A percentile compares a stretch with the other conserved stretches of the same genome.
These are phyloP conservation scores for Ptilorrhoa leucosticta DNA, from an alignment of 2,113 vertebrate genomes.

Conservation along the genomic window DNA sequence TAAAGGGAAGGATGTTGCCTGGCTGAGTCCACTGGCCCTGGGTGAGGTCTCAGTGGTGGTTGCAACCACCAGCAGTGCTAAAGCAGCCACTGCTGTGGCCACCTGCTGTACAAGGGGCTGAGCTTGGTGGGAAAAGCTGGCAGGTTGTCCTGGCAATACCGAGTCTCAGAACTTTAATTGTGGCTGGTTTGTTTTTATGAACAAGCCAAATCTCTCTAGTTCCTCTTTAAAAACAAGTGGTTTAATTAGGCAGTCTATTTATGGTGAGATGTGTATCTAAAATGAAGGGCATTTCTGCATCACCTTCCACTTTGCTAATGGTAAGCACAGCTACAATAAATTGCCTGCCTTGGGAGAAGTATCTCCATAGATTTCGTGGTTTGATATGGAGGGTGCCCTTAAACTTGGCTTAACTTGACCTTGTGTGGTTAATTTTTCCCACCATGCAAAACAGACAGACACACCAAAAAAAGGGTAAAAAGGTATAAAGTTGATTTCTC, in stretches of 20 bases:
- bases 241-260: slow-evolving; percentile 1
- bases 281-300: slow-evolving; percentile 2
- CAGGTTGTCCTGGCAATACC: background rate
- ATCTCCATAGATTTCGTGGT: background rate
- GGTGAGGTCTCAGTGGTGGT: background rate
- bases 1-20: slow-evolving; percentile 5
- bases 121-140: background rate
- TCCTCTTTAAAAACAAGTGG: background rate
- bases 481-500: background rate
- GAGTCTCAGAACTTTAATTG: background rate
- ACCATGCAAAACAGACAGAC: background rate
- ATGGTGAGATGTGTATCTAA: slow-evolving; percentile 14
- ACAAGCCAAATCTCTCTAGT: background rate
- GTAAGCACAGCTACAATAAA: background rate
- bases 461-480: background rate
- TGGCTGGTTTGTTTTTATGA: background rate
- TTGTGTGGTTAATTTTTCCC: background rate
- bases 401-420: background rate
- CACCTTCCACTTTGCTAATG: background rate
- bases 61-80: background rate
- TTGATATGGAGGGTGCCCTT: background rate
- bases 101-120: background rate
- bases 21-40: background rate
- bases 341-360: background rate
- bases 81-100: background rate